Percentiles rank a stretch among this genome's conserved stretches.
These are phyloP conservation scores for Eueides isabella DNA, from an alignment of 1,140 invertebrate genomes.

Conservation along the genomic window DNA sequence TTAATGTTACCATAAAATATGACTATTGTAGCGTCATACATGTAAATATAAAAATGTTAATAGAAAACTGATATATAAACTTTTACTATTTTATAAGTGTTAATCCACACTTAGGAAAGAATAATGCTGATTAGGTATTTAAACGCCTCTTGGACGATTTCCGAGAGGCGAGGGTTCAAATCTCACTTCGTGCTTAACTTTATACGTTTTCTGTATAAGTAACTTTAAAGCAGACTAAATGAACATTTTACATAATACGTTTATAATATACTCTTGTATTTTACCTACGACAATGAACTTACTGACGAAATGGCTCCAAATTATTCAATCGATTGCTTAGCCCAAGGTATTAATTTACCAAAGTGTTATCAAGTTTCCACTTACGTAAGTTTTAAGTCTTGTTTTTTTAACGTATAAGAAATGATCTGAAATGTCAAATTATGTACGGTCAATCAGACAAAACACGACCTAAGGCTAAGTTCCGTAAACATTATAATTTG, in stretches of 20 bases:
- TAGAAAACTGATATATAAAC: neutral
- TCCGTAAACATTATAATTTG: conserved; percentile 26
- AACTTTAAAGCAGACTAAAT: neutral
- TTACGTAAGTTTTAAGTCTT: conserved; percentile 9
- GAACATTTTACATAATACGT: neutral
- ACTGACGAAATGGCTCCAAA: neutral
- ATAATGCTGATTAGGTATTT: too few relatives aligned
- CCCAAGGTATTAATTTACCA: conserved; percentile 8
- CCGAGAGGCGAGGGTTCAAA: too few relatives aligned
- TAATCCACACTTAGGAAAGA: too few relatives aligned
- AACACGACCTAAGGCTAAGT: neutral
- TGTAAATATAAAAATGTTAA: neutral
- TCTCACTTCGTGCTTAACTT: too few relatives aligned
- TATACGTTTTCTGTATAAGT: too few relatives aligned
- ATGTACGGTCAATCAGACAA: conserved; percentile 15
- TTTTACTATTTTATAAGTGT: too few relatives aligned
- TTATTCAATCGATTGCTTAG: conserved; percentile 8
- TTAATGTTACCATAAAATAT: conserved; percentile 8
- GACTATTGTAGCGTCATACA: neutral
- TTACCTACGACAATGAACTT: conserved; percentile 4
- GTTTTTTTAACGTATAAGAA: conserved; percentile 11
- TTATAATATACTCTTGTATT: neutral
- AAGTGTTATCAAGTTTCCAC: neutral
- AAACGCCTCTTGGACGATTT: too few relatives aligned
- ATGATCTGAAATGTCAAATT: conserved; percentile 13